These are phyloP conservation scores for Temnothorax nylanderi DNA, from an alignment of 1,140 invertebrate species.

Conservation along the genomic window DNA sequence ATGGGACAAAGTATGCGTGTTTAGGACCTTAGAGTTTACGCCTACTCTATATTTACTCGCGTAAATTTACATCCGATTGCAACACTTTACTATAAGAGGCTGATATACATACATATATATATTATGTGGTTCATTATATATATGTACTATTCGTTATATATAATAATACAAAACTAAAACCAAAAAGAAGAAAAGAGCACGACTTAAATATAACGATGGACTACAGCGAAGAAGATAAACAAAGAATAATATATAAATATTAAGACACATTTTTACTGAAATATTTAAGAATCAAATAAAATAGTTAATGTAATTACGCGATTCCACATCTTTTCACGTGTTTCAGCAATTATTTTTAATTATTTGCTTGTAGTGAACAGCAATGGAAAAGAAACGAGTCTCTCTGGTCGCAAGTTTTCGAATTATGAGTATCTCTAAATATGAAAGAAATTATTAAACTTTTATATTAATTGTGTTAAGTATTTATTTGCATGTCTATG, in stretches of 20 bases:
- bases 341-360: not conserved
- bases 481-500: not conserved
- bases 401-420: not conserved
- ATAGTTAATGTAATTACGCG: not conserved
- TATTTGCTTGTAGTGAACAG: not conserved
- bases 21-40: not conserved
- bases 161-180: not conserved
- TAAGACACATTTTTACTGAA: not conserved
- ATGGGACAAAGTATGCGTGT: not conserved
- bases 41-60: not conserved
- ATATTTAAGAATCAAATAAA: not conserved
- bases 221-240: not conserved
- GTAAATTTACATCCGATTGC: constrained; percentile 1
- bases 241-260: not conserved
- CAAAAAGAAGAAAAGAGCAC: not conserved
- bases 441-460: not conserved
- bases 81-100: not conserved
- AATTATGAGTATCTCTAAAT: not conserved
- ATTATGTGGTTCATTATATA: not conserved
- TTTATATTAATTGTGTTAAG: not conserved
- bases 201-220: not conserved
- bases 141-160: not conserved
- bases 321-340: not conserved
- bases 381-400: not conserved
- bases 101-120: not conserved